Evolutionary conservation across 2,888 invertebrate genomes (phyloP).

Genomic region (Griposia aprilina): DNA sequence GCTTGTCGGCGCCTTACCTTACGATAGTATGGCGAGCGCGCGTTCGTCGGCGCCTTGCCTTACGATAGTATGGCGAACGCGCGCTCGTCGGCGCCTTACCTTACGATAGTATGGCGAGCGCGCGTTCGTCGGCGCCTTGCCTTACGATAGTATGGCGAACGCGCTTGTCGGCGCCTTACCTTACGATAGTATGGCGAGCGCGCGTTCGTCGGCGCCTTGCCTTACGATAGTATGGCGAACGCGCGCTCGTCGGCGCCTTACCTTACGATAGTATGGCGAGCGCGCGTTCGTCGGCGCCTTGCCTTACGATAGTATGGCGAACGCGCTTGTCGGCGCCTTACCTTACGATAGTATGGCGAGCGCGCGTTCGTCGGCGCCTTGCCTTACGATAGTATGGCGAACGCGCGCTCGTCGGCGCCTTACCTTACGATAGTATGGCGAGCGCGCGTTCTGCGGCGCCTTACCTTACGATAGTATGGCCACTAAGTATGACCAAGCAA

Average conservation of each 20-base stretch:
- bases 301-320: slow-evolving; percentile 47
- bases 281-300: slow-evolving; percentile 21
- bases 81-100: no score
- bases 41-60: no score
- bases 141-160: slow-evolving; percentile 52
- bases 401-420: slow-evolving; percentile 21
- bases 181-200: no score
- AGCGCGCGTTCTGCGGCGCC: slow-evolving; percentile 20
- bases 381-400: slow-evolving; percentile 48
- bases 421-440: slow-evolving; percentile 26
- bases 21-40: no score
- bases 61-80: no score
- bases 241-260: no score
- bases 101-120: no score
- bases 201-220: no score
- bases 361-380: slow-evolving; percentile 21
- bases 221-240: no score
- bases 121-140: slow-evolving; percentile 23
- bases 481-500: slow-evolving; percentile 71
- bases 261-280: no score
- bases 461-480: slow-evolving; percentile 48
- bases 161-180: no score
- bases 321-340: slow-evolving; percentile 24
- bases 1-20: no score
- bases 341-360: slow-evolving; percentile 47